Evolutionary conservation across 2,113 vertebrate genomes (phyloP).

Genomic region (Eira barbara): DNA sequence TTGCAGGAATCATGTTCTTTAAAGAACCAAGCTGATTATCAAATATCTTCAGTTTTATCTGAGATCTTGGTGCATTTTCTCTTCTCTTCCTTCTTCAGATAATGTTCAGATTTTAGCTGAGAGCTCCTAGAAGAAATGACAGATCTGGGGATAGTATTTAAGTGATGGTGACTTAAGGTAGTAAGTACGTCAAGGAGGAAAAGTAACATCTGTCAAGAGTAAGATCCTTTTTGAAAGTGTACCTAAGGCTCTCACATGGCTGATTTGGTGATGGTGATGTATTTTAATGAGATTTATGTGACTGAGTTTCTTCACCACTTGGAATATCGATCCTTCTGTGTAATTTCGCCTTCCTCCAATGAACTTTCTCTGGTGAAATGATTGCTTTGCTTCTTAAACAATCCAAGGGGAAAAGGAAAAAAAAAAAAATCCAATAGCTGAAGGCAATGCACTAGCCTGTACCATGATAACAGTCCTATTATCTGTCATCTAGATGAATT

Average conservation of each 20-base stretch:
- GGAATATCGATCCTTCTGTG: neutral
- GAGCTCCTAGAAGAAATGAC: neutral
- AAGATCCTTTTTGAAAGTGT: neutral
- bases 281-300: constrained; percentile 6
- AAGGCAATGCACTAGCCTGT: neutral
- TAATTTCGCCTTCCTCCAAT: neutral
- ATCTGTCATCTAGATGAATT: neutral
- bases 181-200: neutral
- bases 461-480: neutral
- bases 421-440: neutral
- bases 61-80: neutral
- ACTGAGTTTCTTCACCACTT: neutral
- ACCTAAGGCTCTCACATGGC: neutral
- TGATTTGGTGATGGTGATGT: neutral
- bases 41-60: neutral
- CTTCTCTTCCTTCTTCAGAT: neutral
- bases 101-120: neutral
- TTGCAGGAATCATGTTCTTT: neutral
- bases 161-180: neutral
- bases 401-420: neutral
- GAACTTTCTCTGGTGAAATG: neutral
- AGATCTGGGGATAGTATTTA: neutral
- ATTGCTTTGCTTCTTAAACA: neutral
- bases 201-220: neutral
- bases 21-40: neutral